These are phyloP conservation scores for Atrichornis clamosus DNA, from an alignment of 2,113 vertebrate genomes.

Conservation along the genomic window DNA sequence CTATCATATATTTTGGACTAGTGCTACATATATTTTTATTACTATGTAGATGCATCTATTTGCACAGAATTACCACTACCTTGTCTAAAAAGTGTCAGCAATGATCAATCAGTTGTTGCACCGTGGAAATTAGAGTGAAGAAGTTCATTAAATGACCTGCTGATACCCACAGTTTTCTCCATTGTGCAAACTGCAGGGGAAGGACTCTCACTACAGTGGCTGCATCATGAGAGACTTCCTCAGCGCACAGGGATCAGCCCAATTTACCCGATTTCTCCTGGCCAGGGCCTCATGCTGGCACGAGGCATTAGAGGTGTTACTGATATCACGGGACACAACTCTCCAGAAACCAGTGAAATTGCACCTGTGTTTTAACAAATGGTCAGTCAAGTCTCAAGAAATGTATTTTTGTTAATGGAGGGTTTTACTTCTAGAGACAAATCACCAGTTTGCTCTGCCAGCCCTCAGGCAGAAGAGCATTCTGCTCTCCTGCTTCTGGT, in stretches of 20 bases:
- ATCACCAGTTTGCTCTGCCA: background rate
- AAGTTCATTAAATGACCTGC: background rate
- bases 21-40: background rate
- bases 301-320: background rate
- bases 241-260: background rate
- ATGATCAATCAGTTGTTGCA: background rate
- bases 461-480: background rate
- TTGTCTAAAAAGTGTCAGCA: background rate
- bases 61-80: background rate
- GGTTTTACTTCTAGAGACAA: background rate
- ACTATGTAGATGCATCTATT: background rate
- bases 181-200: background rate
- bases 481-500: background rate
- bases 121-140: background rate
- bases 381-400: background rate
- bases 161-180: background rate
- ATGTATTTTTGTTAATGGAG: background rate
- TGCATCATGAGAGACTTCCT: background rate
- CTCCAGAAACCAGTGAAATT: background rate
- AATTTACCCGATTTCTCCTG: background rate
- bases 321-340: background rate
- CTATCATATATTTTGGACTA: background rate
- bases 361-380: background rate
- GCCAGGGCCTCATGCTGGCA: background rate
- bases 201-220: fast-evolving